Percentiles rank a stretch among this genome's conserved stretches.
Evolutionary conservation across 2,888 invertebrate genomes (phyloP).

Genomic region (Lepas anatifera): DNA sequence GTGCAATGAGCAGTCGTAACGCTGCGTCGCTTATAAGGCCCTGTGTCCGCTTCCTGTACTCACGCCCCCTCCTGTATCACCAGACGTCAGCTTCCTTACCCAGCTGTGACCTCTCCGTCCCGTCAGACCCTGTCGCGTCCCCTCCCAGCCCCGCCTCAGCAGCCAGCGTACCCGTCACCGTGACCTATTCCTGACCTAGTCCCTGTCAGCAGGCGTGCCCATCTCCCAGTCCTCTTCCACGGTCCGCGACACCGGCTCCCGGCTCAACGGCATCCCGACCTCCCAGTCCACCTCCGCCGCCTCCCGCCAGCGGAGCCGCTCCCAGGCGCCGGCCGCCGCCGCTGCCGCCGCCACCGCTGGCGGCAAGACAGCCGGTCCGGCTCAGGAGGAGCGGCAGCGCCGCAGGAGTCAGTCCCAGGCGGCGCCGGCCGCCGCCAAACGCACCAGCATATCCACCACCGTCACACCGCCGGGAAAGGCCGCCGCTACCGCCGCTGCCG

Average conservation of each 20-base stretch:
- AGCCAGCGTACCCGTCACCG: slow-evolving; percentile 17
- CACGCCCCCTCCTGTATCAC: no score
- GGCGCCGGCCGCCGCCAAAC: not conserved
- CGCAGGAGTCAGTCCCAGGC: not conserved
- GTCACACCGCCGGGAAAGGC: not conserved
- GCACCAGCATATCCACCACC: not conserved
- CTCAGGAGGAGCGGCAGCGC: slow-evolving; percentile 20
- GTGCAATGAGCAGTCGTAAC: no score
- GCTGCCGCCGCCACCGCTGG: not conserved
- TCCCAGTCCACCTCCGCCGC: not conserved
- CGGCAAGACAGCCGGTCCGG: slow-evolving; percentile 6
- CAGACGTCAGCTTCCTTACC: no score
- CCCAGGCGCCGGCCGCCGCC: not conserved
- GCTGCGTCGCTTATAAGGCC: no score
- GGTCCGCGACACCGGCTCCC: not conserved
- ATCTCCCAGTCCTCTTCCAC: slow-evolving; percentile 3
- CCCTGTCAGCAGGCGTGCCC: slow-evolving; percentile 15
- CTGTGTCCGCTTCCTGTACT: no score
- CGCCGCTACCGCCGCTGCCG: not conserved
- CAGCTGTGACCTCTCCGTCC: no score
- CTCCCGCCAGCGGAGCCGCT: slow-evolving; percentile 7
- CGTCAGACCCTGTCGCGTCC: no score
- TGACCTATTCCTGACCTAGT: no score
- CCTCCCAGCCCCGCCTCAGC: no score
- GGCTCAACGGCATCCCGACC: not conserved